Base-by-base conservation (phyloP, 2,797 vertebrate species). In the Ctenosaura bakeri region DNA sequence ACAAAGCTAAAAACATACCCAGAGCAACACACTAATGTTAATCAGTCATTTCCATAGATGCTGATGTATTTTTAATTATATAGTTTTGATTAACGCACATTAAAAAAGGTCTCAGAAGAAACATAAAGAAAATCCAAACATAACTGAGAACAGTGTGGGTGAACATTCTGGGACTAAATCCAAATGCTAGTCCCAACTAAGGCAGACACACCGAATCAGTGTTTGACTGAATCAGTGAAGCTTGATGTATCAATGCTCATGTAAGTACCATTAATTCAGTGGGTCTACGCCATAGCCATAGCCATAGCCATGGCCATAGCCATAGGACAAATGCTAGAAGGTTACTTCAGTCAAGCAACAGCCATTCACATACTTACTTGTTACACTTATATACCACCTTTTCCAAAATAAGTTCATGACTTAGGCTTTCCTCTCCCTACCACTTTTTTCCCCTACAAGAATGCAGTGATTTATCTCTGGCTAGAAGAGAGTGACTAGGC, bases 271-370 rank as follows among this genome's bases (percentile, higher is more conserved):
- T 69, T 32, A 29, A 69, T 69, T 29, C 26, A 69, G 66, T 69
- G 26, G 29, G 12, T 69, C 12, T 69, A 69, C 66, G 32, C 29
- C 32, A 10, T 69, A 32, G 8, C 10, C 9, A 32, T 78, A 42
- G 14, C 54, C n/a, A 46, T 89, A 85, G 16, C 29, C 32, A 10
- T 69, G 13, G 8, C 10, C 9, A 32, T 78, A 42, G 14, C 54
- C n/a, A 46, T 89, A 85, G 16, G 66, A 29, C 81, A 84, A 26
- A 64, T 77, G 56, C 32, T 35, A 89, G 38, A 50, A 16, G 66
- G 20, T 86, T 74, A 86, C 26, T 50, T 20, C 29, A 88, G 32
- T 12, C 22, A n/a, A 38, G 26, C 22, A 50, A 4, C 18, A 29
- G 24, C 6, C 56, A 62, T 89, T 32, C 29, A 32, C 66, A 69